These are phyloP conservation scores for Semnornis frantzii DNA, from an alignment of 2,113 vertebrate genomes.

Conservation along the genomic window DNA sequence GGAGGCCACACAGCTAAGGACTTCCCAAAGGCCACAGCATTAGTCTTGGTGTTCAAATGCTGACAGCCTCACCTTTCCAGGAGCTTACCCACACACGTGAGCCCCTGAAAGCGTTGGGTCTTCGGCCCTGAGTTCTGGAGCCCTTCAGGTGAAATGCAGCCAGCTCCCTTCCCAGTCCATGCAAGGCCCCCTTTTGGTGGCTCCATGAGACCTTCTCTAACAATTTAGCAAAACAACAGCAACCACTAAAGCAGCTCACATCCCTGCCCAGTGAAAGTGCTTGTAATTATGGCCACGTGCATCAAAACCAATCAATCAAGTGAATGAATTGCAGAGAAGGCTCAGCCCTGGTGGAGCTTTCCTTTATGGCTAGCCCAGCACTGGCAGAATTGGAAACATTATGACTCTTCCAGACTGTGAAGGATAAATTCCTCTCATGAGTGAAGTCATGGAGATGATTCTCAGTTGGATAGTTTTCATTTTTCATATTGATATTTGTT, in stretches of 20 bases:
- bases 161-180: not conserved
- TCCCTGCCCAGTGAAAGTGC: not conserved
- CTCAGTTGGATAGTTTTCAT: not conserved
- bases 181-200: not conserved
- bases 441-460: not conserved
- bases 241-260: not conserved
- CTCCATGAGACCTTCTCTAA: not conserved
- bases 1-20: not conserved
- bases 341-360: not conserved
- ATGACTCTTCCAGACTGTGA: not conserved
- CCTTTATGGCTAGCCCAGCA: not conserved
- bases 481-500: conserved; percentile 5
- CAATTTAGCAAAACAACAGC: not conserved
- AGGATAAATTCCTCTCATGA: not conserved
- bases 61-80: not conserved
- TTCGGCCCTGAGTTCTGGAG: not conserved
- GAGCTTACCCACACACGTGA: not conserved
- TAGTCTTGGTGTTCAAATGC: not conserved
- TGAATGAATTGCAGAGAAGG: not conserved
- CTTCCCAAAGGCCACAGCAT: not conserved
- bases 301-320: conserved; percentile 5
- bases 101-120: not conserved
- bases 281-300: not conserved
- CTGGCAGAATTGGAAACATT: not conserved
- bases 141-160: not conserved